Evolutionary conservation across 2,797 vertebrate genomes (phyloP).

Genomic region (Pempheris klunzingeri): DNA sequence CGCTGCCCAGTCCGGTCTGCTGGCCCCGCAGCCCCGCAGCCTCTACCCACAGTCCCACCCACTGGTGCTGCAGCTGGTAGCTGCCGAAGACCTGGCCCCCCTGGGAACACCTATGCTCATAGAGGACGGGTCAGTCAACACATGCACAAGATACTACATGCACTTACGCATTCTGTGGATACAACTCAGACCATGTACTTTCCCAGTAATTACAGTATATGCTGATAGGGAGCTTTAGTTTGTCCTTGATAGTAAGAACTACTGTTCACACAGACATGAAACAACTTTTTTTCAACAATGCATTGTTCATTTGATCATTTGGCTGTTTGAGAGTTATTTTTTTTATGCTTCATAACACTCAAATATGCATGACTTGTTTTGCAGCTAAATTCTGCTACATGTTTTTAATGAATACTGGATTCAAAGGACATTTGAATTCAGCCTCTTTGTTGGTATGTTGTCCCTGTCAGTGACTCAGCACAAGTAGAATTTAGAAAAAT

Average conservation of each 20-base stretch:
- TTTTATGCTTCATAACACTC: not conserved
- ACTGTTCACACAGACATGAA: not conserved
- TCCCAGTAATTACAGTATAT: not conserved
- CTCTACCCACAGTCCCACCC: constrained; percentile 95
- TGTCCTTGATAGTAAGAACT: too few species aligned
- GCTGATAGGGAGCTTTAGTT: not conserved
- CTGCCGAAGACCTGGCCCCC: constrained; percentile 94
- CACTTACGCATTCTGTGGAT: not conserved
- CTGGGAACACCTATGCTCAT: constrained; percentile 96
- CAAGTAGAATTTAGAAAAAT: not conserved
- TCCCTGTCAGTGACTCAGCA: not conserved
- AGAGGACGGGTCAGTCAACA: constrained; percentile 93
- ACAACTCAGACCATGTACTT: not conserved
- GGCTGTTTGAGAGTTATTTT: not conserved
- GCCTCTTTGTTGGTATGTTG: not conserved
- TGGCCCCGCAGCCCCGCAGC: constrained; percentile 91
- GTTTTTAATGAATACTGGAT: not conserved
- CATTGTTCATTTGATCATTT: not conserved
- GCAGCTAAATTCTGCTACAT: not conserved
- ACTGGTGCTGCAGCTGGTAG: constrained; percentile 94
- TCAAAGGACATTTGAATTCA: not conserved
- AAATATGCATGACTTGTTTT: too few species aligned
- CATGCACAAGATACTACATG: too few species aligned
- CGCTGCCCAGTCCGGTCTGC: constrained; percentile 90
- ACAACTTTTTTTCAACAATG: not conserved